Evolutionary conservation across 2,113 vertebrate genomes (phyloP).

Genomic region (Larimichthys crocea): DNA sequence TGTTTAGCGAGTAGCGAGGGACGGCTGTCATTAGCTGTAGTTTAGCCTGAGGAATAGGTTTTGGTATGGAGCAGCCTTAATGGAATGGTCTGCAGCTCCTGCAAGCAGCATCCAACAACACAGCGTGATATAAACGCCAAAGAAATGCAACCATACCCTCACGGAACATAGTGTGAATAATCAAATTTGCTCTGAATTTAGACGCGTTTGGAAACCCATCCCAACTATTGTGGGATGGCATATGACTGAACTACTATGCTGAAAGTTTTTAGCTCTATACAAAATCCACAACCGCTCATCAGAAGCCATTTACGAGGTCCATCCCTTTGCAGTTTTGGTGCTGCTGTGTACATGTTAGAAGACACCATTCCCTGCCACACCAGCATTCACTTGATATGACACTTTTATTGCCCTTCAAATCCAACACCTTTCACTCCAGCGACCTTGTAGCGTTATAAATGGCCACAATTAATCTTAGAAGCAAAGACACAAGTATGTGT

Average conservation of each 20-base stretch:
- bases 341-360: slow-evolving; percentile 10
- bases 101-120: slow-evolving; percentile 84
- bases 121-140: slow-evolving; percentile 69
- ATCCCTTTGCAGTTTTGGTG: slow-evolving; percentile 65
- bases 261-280: slow-evolving; percentile 76
- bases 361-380: slow-evolving; percentile 24
- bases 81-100: slow-evolving; percentile 83
- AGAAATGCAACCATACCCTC: slow-evolving; percentile 34
- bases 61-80: slow-evolving; percentile 80
- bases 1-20: slow-evolving; percentile 24
- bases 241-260: slow-evolving; percentile 65
- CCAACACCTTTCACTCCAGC: slow-evolving; percentile 48
- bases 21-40: slow-evolving; percentile 54
- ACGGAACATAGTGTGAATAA: slow-evolving; percentile 1
- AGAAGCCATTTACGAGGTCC: slow-evolving; percentile 52
- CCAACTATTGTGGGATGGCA: slow-evolving; percentile 46
- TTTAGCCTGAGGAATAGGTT: slow-evolving; percentile 78
- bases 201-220: slow-evolving; percentile 6
- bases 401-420: slow-evolving; percentile 78
- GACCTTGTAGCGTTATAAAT: slow-evolving; percentile 69
- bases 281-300: slow-evolving; percentile 63
- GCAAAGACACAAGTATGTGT: slow-evolving; percentile 18
- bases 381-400: slow-evolving; percentile 49
- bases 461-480: slow-evolving; percentile 40
- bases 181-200: slow-evolving; percentile 2